Evolutionary conservation across 2,797 vertebrate species (phyloP).

Genomic region (Bryconaethiops microstoma): DNA sequence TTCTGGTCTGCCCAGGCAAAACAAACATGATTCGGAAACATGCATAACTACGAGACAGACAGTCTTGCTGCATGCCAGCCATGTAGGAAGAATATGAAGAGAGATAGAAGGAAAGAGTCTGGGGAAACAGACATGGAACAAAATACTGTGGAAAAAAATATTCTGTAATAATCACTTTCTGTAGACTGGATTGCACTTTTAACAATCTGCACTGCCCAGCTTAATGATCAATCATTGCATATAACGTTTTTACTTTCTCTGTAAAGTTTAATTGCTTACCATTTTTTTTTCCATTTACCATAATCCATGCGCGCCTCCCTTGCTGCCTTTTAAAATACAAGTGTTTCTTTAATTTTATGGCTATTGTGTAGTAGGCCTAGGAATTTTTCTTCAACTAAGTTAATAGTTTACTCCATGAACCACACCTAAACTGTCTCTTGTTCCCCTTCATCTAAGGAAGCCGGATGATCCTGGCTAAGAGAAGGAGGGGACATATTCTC

Average conservation of each 20-base stretch:
- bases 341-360: constrained; percentile 41
- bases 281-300: background rate
- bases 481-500: constrained; percentile 27
- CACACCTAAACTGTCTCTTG: constrained; percentile 24
- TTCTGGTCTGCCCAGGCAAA: constrained; percentile 23
- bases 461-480: constrained; percentile 4
- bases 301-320: background rate
- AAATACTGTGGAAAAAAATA: background rate
- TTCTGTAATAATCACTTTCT: background rate
- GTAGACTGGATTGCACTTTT: background rate
- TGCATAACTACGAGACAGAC: constrained; percentile 17
- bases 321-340: constrained; percentile 33
- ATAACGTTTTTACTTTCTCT: too few relatives aligned
- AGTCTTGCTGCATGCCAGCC: constrained; percentile 14
- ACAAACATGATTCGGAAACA: constrained; percentile 32
- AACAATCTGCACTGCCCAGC: background rate
- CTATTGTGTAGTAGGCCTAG: constrained; percentile 21
- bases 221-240: background rate
- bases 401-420: constrained; percentile 27
- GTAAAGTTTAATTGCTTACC: background rate
- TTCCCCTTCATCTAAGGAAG: constrained; percentile 50
- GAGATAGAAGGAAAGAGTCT: background rate
- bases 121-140: background rate
- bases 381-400: constrained; percentile 16
- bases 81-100: constrained; percentile 29